Conservation (phyloP, 2,113 vertebrate genomes). For the Lynx canadensis region DNA sequence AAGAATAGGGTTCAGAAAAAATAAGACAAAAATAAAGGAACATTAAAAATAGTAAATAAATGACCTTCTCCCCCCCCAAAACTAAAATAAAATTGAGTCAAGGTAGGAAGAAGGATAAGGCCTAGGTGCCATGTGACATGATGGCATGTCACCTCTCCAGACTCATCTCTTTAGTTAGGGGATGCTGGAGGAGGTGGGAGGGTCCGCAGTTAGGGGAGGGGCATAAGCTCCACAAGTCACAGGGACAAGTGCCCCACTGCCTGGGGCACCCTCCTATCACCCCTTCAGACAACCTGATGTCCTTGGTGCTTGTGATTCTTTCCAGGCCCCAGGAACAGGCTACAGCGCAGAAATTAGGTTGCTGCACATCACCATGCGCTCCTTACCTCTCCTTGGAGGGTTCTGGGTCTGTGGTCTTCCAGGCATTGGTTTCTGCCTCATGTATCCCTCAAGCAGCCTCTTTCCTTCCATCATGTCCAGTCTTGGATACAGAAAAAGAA, state of each 20-base stretch:
- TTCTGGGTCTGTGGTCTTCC: slow-evolving; percentile 83
- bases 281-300: background rate
- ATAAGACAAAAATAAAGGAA: too few species aligned
- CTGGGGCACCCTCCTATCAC: slow-evolving; percentile 54
- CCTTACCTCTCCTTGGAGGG: slow-evolving; percentile 88
- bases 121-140: too few species aligned
- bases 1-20: too few species aligned
- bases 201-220: slow-evolving; percentile 91
- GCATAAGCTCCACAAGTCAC: slow-evolving; percentile 92
- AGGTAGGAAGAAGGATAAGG: too few species aligned
- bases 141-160: slow-evolving; percentile 56
- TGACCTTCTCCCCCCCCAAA: too few species aligned
- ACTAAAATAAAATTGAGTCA: too few species aligned
- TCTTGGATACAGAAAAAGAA: slow-evolving; percentile 78
- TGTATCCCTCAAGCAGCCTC: slow-evolving; percentile 85
- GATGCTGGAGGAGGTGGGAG: slow-evolving; percentile 79
- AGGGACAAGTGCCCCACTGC: slow-evolving; percentile 89
- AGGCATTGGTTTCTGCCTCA: slow-evolving; percentile 88
- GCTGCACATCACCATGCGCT: too few species aligned
- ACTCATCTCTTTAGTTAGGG: slow-evolving; percentile 85
- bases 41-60: too few species aligned
- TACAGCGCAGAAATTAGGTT: background rate
- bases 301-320: background rate
- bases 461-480: slow-evolving; percentile 89
- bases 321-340: background rate